Base-by-base conservation (phyloP, 1,140 invertebrate genomes). In the Dolichoris vasculosae region DNA sequence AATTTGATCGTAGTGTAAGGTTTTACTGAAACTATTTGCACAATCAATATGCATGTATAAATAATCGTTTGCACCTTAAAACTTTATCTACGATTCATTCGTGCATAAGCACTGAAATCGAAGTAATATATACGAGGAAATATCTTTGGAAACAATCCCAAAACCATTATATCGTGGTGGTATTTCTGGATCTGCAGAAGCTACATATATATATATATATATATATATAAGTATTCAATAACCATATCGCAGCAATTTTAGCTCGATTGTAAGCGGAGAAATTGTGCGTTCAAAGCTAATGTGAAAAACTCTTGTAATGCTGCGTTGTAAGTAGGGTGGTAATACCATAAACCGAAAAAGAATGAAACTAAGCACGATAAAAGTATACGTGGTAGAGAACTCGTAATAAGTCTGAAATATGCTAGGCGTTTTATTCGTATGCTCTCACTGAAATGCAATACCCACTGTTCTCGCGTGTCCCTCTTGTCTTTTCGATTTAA, bases 401-500 rank as follows among this genome's bases (percentile, higher is more conserved):
- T 20, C 73, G 86, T 89, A 90, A 91, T 91, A 91, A 91, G 90
- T 90, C 89, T 90, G 90, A 90, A 90, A 90, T 90, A 90, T 91
- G 88, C 87, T 87, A 73, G 30, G 87, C 87, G 88, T 91, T 90
- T 90, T 90, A 89, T 90, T 90, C 84, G 86, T 85, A 67, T 77
- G 80, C 77, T 55, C n/a, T 51, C 43, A 20, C 64, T 48, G 63
- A 23, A 69, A 82, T 40, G 77, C 51, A 75, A 73, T 64, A 80
- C 67, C 46, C 48, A 20, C 15, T 30, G 2, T n/a, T 35, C 23
- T 48, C 48, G 8, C 20, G 40, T 79, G 84, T 55, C 83, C 83
- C 51, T 76, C 38, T 69, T 51, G 80, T 69, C 71, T 55, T 59
- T 35, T 77, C 55, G 77, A 11, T 78, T 84, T 78, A 69, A 79